Evolutionary conservation across 2,888 invertebrate genomes (phyloP), one percentile per base, ranked within the genome.

Genomic region (Melangyna quadrimaculata): DNA sequence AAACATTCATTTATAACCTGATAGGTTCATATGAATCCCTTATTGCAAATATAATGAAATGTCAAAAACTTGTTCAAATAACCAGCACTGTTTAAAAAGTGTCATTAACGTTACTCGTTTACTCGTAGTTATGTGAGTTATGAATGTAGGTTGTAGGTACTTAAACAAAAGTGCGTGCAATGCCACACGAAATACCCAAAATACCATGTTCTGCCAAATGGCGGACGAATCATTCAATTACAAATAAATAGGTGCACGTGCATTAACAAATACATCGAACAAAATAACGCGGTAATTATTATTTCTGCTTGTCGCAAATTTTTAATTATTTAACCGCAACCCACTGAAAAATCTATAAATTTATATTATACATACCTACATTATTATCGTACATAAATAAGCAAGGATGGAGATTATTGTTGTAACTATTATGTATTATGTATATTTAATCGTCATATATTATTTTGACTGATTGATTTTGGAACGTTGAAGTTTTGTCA

Each of bases 391-490:
- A 2, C 8, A 35, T 32, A 7, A 29, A n/a, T 59, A 4, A 37
- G 1, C 0, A 35, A 65, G 12, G 27, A 43, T 61, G 29, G 40
- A 55, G 40, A 69, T 57, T n/a, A n/a, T 78, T 78, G 55, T 27
- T 59, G 78, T 83, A 78, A 83, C 79, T 83, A 83, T 79, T 45
- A 40, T 78, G n/a, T 61, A 43, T 59, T 59, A 32, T 59, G 35
- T 29, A 63, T 78, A 2, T 78, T 17, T 71, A 71, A 67, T 75
- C 71, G 67, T 71, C 71, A 71, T 71, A 79, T 71, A 84, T 79
- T 75, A 75, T 79, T 79, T 72, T 79, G 79, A 84, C 67, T 79
- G 83, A 84, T 84, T 71, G 83, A 79, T 65, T 84, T 75, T 37
- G 71, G 57, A 74, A 84, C 75, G 74, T 37, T 67, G 29, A 32